phyloP scores from a whole-genome alignment of 1,140 invertebrate species.

The Panagrolaimus sp. region DNA sequence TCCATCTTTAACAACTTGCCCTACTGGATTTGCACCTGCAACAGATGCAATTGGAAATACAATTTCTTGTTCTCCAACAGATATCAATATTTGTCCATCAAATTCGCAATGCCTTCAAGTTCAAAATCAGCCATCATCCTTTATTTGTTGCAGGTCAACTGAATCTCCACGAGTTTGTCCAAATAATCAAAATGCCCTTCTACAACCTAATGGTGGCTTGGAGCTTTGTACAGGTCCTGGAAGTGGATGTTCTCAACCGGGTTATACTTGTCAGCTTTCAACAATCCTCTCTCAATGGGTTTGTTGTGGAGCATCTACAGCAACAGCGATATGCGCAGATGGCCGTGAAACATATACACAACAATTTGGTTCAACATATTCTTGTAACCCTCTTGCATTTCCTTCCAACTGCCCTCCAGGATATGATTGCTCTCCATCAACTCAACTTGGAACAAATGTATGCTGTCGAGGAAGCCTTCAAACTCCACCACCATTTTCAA shows the following conservation, averaged over 20 bases:
- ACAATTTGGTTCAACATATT: slow-evolving; percentile 37
- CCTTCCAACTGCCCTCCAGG: slow-evolving; percentile 28
- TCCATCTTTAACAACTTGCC: slow-evolving; percentile 33
- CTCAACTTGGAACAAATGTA: slow-evolving; percentile 24
- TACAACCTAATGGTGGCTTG: slow-evolving; percentile 30
- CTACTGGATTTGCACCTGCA: slow-evolving; percentile 28
- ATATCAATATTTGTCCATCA: slow-evolving; percentile 36
- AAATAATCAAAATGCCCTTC: slow-evolving; percentile 33
- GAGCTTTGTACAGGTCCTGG: slow-evolving; percentile 37
- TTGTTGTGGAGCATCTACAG: slow-evolving; percentile 31
- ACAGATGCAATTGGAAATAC: slow-evolving; percentile 32
- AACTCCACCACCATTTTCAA: background rate
- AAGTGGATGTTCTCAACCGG: slow-evolving; percentile 28
- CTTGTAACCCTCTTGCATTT: slow-evolving; percentile 29
- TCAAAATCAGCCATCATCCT: slow-evolving; percentile 35
- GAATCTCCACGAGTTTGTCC: slow-evolving; percentile 44
- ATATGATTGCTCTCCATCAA: slow-evolving; percentile 38
- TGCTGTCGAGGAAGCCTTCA: slow-evolving; percentile 27
- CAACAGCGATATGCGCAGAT: slow-evolving; percentile 31
- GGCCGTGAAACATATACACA: slow-evolving; percentile 40
- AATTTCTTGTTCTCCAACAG: slow-evolving; percentile 34
- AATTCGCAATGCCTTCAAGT: slow-evolving; percentile 39
- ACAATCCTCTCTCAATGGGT: slow-evolving; percentile 31
- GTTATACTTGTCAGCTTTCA: slow-evolving; percentile 40
- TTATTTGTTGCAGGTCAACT: slow-evolving; percentile 33